Percentiles rank a stretch among this genome's conserved stretches.
phyloP scores from a whole-genome alignment of 2,888 invertebrate species.

The Drosophila borborema region DNA sequence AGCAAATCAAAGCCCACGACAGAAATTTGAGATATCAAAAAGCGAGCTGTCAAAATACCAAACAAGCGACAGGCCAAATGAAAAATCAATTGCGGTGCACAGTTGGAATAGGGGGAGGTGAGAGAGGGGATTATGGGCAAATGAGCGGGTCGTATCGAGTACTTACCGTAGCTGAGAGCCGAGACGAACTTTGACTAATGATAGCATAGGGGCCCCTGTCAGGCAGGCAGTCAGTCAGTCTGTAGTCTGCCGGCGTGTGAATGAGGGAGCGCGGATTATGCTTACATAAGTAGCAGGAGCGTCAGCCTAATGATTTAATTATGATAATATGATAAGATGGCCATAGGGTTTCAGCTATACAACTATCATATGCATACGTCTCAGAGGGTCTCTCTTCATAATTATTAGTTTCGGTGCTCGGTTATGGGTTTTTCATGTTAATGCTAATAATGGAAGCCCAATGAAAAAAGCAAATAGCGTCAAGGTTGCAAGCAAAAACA shows the following conservation, averaged over 20 bases:
- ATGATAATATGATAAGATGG: slow-evolving; percentile 71
- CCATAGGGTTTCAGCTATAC: slow-evolving; percentile 34
- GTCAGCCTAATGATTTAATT: slow-evolving; percentile 73
- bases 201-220: slow-evolving; percentile 65
- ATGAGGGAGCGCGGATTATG: slow-evolving; percentile 44
- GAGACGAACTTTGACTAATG: slow-evolving; percentile 63
- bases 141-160: slow-evolving; percentile 24
- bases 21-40: slow-evolving; percentile 75
- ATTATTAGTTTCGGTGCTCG: slow-evolving; percentile 31
- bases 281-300: slow-evolving; percentile 31
- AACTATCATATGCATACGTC: background rate
- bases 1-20: slow-evolving; percentile 58
- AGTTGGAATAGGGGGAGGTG: background rate
- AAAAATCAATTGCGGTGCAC: slow-evolving; percentile 54
- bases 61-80: slow-evolving; percentile 51
- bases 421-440: slow-evolving; percentile 41
- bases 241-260: slow-evolving; percentile 16
- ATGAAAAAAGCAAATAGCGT: background rate
- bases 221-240: background rate
- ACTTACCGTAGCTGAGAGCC: slow-evolving; percentile 46
- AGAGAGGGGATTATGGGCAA: background rate
- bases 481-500: slow-evolving; percentile 8
- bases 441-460: slow-evolving; percentile 8
- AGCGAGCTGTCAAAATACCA: slow-evolving; percentile 74
- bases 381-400: slow-evolving; percentile 17